Percentiles rank a stretch among this genome's conserved stretches.
phyloP scores from a whole-genome alignment of 2,888 invertebrate genomes.

The Halictus ligatus region DNA sequence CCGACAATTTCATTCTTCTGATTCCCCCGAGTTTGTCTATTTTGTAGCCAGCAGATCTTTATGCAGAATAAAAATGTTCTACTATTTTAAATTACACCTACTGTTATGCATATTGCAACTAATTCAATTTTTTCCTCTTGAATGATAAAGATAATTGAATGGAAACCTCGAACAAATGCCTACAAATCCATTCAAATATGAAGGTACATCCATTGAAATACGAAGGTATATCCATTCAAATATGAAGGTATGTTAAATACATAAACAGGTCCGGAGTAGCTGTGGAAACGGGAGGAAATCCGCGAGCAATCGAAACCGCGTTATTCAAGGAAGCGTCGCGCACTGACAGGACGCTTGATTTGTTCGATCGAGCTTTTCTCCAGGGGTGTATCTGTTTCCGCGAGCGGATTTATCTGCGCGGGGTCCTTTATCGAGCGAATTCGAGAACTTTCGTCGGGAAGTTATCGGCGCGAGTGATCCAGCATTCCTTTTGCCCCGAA shows the following conservation, averaged over 20 bases:
- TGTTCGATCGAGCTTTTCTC: not conserved
- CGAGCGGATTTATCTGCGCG: conserved; percentile 20
- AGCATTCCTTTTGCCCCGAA: conserved; percentile 25
- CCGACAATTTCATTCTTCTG: too few relatives aligned
- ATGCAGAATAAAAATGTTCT: too few relatives aligned
- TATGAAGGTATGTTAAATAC: not conserved
- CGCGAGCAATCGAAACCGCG: not conserved
- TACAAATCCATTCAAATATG: not conserved
- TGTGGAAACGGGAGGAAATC: not conserved
- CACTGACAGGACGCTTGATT: not conserved
- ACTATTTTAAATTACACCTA: too few relatives aligned
- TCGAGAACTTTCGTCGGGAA: conserved; percentile 27
- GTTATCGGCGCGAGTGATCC: conserved; percentile 34
- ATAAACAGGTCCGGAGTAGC: not conserved
- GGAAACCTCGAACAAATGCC: not conserved
- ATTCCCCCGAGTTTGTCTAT: too few relatives aligned
- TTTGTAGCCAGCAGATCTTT: too few relatives aligned
- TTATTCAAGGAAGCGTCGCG: not conserved
- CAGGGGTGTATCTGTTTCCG: not conserved
- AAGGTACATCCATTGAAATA: not conserved
- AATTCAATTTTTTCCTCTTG: not conserved
- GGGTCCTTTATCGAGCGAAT: conserved; percentile 31
- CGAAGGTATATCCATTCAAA: not conserved
- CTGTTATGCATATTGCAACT: too few relatives aligned
- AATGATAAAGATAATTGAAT: not conserved